Evolutionary conservation across 2,113 vertebrate species (phyloP).

Genomic region (Glaucidium brasilianum): DNA sequence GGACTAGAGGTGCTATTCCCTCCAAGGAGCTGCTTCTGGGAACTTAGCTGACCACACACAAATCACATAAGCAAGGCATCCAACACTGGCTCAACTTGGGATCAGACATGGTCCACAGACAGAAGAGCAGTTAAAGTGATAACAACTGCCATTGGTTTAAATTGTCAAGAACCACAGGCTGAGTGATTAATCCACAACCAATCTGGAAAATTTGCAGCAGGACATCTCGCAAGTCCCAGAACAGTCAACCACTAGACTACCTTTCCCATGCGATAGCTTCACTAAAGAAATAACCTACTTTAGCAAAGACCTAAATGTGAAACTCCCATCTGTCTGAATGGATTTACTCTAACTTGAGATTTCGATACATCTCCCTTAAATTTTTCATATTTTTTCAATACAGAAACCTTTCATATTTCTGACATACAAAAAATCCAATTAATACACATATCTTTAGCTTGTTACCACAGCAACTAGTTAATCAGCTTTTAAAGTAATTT

Average conservation of each 20-base stretch:
- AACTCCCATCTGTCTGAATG: not conserved
- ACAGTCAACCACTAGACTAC: not conserved
- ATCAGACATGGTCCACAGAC: not conserved
- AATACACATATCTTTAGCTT: not conserved
- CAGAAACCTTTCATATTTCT: not conserved
- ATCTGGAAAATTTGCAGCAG: not conserved
- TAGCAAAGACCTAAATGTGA: not conserved
- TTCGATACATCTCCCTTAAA: not conserved
- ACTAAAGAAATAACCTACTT: not conserved
- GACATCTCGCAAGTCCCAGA: fast-evolving
- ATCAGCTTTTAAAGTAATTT: not conserved
- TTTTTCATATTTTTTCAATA: not conserved
- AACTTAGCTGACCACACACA: not conserved
- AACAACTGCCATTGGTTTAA: not conserved
- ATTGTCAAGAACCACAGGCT: not conserved
- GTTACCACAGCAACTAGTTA: conserved; percentile 18
- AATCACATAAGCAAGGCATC: not conserved
- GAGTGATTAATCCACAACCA: not conserved
- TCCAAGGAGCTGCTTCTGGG: not conserved
- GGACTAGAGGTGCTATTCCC: not conserved
- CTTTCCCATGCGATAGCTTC: not conserved
- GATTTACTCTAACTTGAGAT: not conserved
- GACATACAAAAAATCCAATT: not conserved
- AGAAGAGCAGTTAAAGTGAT: not conserved
- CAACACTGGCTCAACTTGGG: not conserved